These are phyloP conservation scores for Anastatus disparis DNA, from an alignment of 1,140 invertebrate species.

Conservation along the genomic window DNA sequence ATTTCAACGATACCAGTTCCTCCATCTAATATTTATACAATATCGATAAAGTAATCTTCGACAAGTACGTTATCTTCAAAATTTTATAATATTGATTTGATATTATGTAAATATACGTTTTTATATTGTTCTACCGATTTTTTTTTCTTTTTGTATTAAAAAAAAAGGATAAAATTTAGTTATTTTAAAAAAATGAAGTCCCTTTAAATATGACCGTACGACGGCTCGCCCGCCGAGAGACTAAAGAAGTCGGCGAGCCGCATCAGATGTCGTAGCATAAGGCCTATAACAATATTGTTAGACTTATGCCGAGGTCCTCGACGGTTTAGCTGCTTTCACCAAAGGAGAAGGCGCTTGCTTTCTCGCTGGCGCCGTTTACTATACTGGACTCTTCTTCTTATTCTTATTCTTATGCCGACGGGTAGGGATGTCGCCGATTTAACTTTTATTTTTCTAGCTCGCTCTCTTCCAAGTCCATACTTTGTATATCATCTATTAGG, in stretches of 20 bases:
- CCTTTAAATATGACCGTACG: neutral
- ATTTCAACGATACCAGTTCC: too few relatives aligned
- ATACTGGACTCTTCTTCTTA: conserved; percentile 10
- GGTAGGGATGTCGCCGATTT: neutral
- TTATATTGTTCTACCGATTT: neutral
- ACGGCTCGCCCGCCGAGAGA: conserved; percentile 12
- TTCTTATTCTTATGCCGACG: neutral
- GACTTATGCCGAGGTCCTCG: neutral
- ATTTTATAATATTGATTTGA: too few relatives aligned
- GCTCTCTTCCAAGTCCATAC: neutral
- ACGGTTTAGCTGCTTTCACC: conserved; percentile 20
- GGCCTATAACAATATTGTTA: too few relatives aligned
- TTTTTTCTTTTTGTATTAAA: too few relatives aligned
- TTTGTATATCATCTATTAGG: neutral
- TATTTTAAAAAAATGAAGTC: too few relatives aligned
- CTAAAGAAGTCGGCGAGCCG: neutral
- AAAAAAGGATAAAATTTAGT: too few relatives aligned
- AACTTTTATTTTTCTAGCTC: too few relatives aligned
- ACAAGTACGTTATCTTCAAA: too few relatives aligned
- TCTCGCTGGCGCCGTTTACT: conserved; percentile 14
- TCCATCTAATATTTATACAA: too few relatives aligned
- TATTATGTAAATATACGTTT: neutral
- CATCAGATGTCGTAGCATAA: too few relatives aligned
- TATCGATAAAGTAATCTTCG: too few relatives aligned
- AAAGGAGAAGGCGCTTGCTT: conserved; percentile 2